Evolutionary conservation across 2,113 vertebrate genomes (phyloP).

Genomic region (Centropus unirufus): DNA sequence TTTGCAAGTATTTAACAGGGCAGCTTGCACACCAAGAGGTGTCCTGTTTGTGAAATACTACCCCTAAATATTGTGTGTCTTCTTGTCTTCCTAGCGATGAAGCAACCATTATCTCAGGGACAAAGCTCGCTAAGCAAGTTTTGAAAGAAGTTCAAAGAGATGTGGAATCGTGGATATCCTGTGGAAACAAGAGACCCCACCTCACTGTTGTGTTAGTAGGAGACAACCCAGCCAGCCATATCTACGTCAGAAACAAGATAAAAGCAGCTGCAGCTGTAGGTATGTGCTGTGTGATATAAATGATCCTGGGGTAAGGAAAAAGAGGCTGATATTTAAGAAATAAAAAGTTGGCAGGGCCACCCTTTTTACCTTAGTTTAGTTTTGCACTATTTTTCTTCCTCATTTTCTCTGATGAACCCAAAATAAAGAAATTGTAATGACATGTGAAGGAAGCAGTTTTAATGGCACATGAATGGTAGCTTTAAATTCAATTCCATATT

Average conservation of each 20-base stretch:
- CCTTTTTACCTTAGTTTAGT: not conserved
- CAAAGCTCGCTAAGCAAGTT: slow-evolving; percentile 85
- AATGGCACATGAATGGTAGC: not conserved
- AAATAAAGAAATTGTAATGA: not conserved
- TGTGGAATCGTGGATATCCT: slow-evolving; percentile 83
- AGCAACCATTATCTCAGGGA: slow-evolving; percentile 88
- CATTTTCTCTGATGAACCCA: not conserved
- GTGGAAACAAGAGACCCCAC: slow-evolving; percentile 89
- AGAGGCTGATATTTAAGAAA: not conserved
- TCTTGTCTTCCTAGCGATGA: slow-evolving; percentile 74
- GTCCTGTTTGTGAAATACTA: not conserved
- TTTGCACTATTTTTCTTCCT: not conserved
- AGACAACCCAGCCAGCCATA: slow-evolving; percentile 87
- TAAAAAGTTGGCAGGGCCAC: accelerated
- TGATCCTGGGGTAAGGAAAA: not conserved
- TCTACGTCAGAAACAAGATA: slow-evolving; percentile 91
- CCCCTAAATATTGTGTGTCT: not conserved
- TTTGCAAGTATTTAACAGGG: not conserved
- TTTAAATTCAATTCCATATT: accelerated
- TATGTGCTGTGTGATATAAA: slow-evolving; percentile 54
- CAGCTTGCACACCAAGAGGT: not conserved
- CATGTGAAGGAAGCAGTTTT: not conserved
- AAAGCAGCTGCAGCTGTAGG: slow-evolving; percentile 86
- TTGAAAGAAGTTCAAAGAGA: slow-evolving; percentile 86
- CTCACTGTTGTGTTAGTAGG: slow-evolving; percentile 90